These are phyloP conservation scores for Paracyprichromis sp. DNA, from an alignment of 2,113 vertebrate species.

Conservation along the genomic window DNA sequence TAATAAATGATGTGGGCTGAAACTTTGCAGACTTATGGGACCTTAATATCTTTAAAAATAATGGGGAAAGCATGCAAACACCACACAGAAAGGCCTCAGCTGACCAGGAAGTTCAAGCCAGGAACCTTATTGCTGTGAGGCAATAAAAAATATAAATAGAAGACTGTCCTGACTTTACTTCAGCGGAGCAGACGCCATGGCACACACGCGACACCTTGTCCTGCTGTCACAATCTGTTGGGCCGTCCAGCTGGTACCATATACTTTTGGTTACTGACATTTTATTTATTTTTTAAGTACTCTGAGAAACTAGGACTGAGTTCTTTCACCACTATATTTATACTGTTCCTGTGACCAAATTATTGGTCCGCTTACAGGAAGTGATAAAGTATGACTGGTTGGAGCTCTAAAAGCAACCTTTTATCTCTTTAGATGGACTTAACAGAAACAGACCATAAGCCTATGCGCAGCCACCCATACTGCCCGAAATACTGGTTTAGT, in stretches of 20 bases:
- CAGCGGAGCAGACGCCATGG: neutral
- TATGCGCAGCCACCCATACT: neutral
- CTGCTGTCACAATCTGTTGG: neutral
- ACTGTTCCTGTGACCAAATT: neutral
- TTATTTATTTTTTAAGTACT: neutral
- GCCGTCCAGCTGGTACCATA: neutral
- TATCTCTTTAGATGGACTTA: neutral
- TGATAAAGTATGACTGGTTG: neutral
- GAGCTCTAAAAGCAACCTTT: neutral
- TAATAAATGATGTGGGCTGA: neutral
- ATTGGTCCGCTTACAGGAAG: neutral
- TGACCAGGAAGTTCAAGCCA: neutral
- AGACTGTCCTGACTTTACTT: neutral
- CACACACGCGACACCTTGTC: neutral
- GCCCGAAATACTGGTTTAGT: neutral
- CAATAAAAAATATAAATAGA: neutral
- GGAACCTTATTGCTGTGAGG: neutral
- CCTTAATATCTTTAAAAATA: neutral
- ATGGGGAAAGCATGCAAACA: neutral
- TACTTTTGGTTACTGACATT: neutral
- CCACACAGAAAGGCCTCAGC: neutral
- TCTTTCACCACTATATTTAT: neutral
- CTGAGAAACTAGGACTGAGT: neutral
- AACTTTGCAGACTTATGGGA: neutral
- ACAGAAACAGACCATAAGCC: neutral